phyloP scores from a whole-genome alignment of 2,888 invertebrate species.

The Sphaerophoria taeniata region DNA sequence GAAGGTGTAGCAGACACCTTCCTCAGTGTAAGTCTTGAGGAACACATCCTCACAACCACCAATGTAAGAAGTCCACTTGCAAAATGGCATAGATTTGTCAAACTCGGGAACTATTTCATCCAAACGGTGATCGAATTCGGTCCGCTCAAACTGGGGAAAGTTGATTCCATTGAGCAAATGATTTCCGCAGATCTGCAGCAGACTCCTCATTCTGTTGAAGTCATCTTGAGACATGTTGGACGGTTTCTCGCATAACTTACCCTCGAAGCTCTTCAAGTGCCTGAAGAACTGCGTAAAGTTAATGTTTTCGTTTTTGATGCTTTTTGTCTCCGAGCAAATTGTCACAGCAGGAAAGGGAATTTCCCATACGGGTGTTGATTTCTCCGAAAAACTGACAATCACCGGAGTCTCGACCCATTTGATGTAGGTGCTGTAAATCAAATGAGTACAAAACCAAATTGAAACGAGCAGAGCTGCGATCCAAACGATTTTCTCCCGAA shows the following conservation, averaged over 20 bases:
- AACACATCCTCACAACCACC: conserved; percentile 85
- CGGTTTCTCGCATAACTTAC: conserved; percentile 75
- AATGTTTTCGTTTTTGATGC: conserved; percentile 67
- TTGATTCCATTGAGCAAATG: conserved; percentile 78
- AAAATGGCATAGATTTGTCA: conserved; percentile 84
- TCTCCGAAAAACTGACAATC: conserved; percentile 89
- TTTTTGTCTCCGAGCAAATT: conserved; percentile 81
- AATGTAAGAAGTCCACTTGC: conserved; percentile 84
- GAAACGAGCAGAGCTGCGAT: conserved; percentile 84
- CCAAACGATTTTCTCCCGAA: conserved; percentile 85
- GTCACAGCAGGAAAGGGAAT: conserved; percentile 82
- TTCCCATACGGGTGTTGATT: conserved; percentile 84
- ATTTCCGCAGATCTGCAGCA: conserved; percentile 80
- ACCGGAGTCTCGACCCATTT: conserved; percentile 89
- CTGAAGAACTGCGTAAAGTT: conserved; percentile 76
- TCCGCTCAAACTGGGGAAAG: conserved; percentile 75
- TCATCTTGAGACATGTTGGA: conserved; percentile 75
- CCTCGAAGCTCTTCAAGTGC: conserved; percentile 73
- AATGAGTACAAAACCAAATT: conserved; percentile 84
- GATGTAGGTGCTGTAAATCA: conserved; percentile 86
- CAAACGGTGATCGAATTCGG: conserved; percentile 77
- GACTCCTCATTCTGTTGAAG: conserved; percentile 79
- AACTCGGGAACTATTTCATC: conserved; percentile 84
- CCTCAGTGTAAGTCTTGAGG: conserved; percentile 86
- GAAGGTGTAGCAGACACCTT: conserved; percentile 88